Evolutionary conservation across 2,113 vertebrate species (phyloP), one percentile per base, ranked within the genome.

Genomic region (Dicrurus megarhynchus): DNA sequence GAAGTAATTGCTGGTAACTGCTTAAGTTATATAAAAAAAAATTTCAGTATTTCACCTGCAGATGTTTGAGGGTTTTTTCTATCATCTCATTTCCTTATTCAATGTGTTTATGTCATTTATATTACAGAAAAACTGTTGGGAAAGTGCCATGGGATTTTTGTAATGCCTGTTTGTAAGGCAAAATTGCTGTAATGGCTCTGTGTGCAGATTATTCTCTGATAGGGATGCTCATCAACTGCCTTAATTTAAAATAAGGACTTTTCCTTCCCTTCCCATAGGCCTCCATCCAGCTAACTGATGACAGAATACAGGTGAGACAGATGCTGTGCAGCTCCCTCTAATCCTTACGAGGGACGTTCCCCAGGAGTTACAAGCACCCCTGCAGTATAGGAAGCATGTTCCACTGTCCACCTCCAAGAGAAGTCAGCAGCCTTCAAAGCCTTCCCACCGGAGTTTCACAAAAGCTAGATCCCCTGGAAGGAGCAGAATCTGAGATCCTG

Each of bases 131-230:
- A 81, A 16, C 39, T 64, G 20, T 37, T 93, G 76, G 39, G 52
- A 67, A 86, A 84, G 76, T 39, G 50, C 70, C 82, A 46, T 7
- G 14, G 28, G 81, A 82, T 86, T 91, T 88, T n/a, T 93, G 73
- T 67, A 84, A 93, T 56, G n/a, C 47, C 60, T 55, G n/a, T 52
- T 76, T 70, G 75, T 84, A 87, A 76, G 28, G 55, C n/a, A 81
- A 84, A 89, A 79, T 68, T 75, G 57, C 69, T 78, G 21, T 82
- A 84, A 95, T 61, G 19, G 60, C 21, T 65, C 44, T 32, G 32
- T 9, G 56, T 42, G 64, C 41, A 92, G 88, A 93, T 93, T 49
- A 63, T 49, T 75, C 76, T 94, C 83, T 55, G 88, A 93, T 86
- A 96, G 49, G 61, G 60, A 87, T 92, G 50, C 78, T 92, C 78